Conservation (phyloP, 1,140 invertebrate genomes). For the Bombus huntii region DNA sequence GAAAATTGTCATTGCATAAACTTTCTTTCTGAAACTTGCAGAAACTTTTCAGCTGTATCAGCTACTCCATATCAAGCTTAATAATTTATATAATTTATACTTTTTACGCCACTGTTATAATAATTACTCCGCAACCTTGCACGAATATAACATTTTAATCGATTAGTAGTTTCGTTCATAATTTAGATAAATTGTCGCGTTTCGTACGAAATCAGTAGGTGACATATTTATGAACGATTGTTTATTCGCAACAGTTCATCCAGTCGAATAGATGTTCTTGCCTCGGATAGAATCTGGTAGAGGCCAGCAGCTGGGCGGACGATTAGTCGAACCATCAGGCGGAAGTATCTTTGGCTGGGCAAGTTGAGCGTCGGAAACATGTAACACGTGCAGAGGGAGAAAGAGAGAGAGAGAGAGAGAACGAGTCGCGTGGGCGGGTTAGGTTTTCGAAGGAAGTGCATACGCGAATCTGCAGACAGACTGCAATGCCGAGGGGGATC, state of each 20-base stretch:
- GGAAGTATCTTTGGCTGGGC: neutral
- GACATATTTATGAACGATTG: too few relatives aligned
- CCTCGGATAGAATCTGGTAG: neutral
- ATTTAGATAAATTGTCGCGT: too few relatives aligned
- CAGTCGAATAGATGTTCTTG: neutral
- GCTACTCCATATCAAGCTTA: too few relatives aligned
- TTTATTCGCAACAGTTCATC: too few relatives aligned
- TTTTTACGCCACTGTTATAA: too few relatives aligned
- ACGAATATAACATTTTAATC: too few relatives aligned
- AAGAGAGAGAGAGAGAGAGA: neutral
- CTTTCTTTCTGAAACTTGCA: too few relatives aligned
- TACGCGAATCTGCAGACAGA: constrained; percentile 1
- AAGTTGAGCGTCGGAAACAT: neutral
- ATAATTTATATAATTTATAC: too few relatives aligned
- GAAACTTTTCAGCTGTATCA: too few relatives aligned
- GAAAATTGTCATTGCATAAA: neutral
- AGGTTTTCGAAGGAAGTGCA: constrained; percentile 28
- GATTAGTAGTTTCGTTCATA: too few relatives aligned
- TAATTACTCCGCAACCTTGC: too few relatives aligned
- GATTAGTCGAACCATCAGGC: neutral
- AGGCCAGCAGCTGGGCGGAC: neutral
- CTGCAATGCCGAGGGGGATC: neutral
- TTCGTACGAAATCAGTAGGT: too few relatives aligned
- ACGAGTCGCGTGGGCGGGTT: neutral
- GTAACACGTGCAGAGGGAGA: neutral